These are phyloP conservation scores for Addax nasomaculatus DNA, from an alignment of 2,113 vertebrate species.

Conservation along the genomic window DNA sequence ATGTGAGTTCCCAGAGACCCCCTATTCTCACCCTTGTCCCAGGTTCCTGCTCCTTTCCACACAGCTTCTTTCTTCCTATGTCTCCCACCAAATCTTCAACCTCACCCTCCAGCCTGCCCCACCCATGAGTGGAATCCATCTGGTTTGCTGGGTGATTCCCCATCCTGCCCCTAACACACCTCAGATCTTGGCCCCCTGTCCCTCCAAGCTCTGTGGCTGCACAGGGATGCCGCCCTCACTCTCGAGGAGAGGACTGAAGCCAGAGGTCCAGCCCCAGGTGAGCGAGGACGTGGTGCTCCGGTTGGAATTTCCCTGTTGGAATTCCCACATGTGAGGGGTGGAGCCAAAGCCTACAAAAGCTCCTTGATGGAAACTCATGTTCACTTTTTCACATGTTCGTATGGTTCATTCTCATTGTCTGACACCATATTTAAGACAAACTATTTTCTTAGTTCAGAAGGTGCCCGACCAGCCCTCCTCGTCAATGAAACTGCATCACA, in stretches of 20 bases:
- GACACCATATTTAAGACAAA: background rate
- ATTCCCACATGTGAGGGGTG: background rate
- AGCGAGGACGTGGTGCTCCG: accelerated
- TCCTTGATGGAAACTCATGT: background rate
- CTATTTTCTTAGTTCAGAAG: background rate
- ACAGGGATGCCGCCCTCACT: background rate
- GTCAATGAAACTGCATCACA: background rate
- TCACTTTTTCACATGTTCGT: accelerated
- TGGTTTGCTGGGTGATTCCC: no score
- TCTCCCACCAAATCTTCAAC: background rate
- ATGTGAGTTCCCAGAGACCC: background rate
- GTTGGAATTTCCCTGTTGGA: background rate
- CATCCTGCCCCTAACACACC: background rate
- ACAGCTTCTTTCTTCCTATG: background rate
- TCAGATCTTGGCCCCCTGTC: accelerated
- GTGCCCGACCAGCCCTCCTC: accelerated
- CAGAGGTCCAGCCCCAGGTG: background rate
- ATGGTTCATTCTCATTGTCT: background rate
- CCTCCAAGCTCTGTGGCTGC: background rate
- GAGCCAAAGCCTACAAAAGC: background rate
- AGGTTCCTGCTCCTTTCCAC: background rate
- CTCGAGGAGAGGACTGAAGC: accelerated
- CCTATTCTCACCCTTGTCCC: background rate
- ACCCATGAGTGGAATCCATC: no score
- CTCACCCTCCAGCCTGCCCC: background rate